Evolutionary conservation across 2,888 invertebrate genomes (phyloP).

Genomic region (Noctua janthe): DNA sequence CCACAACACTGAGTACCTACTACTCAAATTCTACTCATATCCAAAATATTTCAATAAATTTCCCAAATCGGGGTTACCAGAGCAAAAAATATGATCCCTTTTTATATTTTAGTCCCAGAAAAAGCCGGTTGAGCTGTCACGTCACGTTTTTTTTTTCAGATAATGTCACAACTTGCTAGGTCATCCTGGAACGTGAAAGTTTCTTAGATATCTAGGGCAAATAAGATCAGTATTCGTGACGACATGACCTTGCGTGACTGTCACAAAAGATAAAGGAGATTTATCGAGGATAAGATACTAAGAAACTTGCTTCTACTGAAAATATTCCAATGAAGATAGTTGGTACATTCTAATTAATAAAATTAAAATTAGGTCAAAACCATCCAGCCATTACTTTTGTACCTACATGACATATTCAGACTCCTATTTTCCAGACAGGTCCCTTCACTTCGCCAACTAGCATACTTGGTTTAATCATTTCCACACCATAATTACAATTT

Average conservation of each 20-base stretch:
- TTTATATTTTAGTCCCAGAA: slow-evolving; percentile 18
- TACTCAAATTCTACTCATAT: slow-evolving; percentile 18
- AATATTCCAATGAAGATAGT: slow-evolving; percentile 1
- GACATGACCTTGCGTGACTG: slow-evolving; percentile 20
- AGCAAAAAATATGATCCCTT: slow-evolving; percentile 33
- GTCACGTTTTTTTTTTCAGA: slow-evolving; percentile 37
- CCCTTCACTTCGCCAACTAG: not conserved
- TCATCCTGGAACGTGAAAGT: slow-evolving; percentile 18
- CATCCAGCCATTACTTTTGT: not conserved
- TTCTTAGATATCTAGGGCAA: slow-evolving; percentile 27
- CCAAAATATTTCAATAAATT: slow-evolving; percentile 50
- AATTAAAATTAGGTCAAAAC: not conserved
- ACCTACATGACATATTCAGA: too few species aligned
- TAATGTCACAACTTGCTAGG: slow-evolving; percentile 26
- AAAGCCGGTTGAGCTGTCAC: slow-evolving; percentile 14
- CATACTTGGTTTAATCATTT: not conserved
- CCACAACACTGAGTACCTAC: not conserved
- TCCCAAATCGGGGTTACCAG: slow-evolving; percentile 22
- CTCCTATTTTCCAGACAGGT: not conserved
- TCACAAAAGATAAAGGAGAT: slow-evolving; percentile 37
- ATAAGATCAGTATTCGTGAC: slow-evolving; percentile 31
- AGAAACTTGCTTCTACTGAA: slow-evolving; percentile 8
- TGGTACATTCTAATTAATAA: not conserved
- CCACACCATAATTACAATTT: slow-evolving; percentile 17
- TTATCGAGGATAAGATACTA: slow-evolving; percentile 35